These are phyloP conservation scores for Carcinoscorpius rotundicauda DNA, from an alignment of 1,140 invertebrate species.

Conservation along the genomic window DNA sequence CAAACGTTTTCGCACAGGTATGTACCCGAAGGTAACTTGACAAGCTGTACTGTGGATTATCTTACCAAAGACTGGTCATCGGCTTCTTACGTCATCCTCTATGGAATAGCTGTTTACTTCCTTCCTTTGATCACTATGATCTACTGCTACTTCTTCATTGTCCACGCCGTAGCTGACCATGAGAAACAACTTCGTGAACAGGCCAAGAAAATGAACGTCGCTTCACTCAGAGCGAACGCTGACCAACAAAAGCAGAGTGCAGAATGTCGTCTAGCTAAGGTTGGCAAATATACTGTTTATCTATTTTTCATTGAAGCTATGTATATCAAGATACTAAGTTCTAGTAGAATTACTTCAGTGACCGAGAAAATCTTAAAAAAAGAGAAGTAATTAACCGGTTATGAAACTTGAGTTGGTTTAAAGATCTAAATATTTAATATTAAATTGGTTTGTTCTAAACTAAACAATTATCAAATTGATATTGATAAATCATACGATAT, in stretches of 20 bases:
- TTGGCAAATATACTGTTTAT: slow-evolving; percentile 19
- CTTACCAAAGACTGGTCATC: slow-evolving; percentile 44
- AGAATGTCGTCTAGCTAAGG: slow-evolving; percentile 61
- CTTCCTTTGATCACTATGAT: slow-evolving; percentile 56
- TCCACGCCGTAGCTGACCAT: slow-evolving; percentile 62
- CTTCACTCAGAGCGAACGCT: slow-evolving; percentile 51
- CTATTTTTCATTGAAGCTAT: too few species aligned
- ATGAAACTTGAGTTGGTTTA: too few species aligned
- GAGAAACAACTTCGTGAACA: slow-evolving; percentile 71
- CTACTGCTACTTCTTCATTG: slow-evolving; percentile 64
- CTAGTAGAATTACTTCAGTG: too few species aligned
- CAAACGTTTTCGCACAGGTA: slow-evolving; percentile 41
- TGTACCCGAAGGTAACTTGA: slow-evolving; percentile 77
- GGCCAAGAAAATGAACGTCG: slow-evolving; percentile 74
- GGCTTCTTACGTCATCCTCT: slow-evolving; percentile 55
- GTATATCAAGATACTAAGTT: too few species aligned
- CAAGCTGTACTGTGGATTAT: slow-evolving; percentile 73
- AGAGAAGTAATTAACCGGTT: too few species aligned
- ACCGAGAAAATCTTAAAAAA: too few species aligned
- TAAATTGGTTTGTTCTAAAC: too few species aligned
- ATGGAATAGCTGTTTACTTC: slow-evolving; percentile 56
- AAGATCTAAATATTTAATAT: too few species aligned
- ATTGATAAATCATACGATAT: too few species aligned
- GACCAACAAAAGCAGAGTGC: slow-evolving; percentile 52
- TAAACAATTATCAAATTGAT: too few species aligned